Base-by-base conservation (phyloP, 2,888 invertebrate species). In the Erynnis tages region DNA sequence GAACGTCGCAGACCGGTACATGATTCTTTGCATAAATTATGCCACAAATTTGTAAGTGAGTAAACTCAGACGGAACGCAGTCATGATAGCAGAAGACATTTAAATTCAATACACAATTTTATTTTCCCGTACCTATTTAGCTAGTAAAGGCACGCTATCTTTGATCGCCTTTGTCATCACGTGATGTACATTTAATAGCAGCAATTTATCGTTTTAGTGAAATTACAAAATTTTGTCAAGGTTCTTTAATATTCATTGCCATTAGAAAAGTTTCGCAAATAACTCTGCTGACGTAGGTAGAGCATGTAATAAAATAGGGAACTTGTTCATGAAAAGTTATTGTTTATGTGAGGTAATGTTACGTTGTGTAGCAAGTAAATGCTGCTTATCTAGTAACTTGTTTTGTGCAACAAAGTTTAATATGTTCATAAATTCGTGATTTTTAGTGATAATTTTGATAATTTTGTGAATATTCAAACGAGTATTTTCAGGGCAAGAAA, bases 11-110 rank as follows among this genome's bases (percentile, higher is more conserved):
- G 71, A 56, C 73, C 77, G 87, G 87, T 86, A 88, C 87, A 83
- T 73, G 70, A 67, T 76, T 76, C 72, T 81, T 80, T 75, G 82
- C 80, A 83, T 85, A 83, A 86, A 85, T 84, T 82, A 82, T 70
- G 58, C 63, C 66, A 66, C 59, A 55, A 60, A 56, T 55, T 56
- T 57, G 53, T 54, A 45, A 53, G 29, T 23, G 38, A 30, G 29
- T 34, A 43, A 49, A 44, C 37, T 38, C 35, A 13, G 34, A 32
- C 41, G 4, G 41, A 34, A 30, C 47, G 19, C 7, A 19, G 32
- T 10, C 40, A 40, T 21, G 40, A 13, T 35, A 50, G 45, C 8
- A 44, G 52, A n/a, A 45, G 38, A 52, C 37, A 48, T 56, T 54
- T 47, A 45, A 54, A 54, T 56, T 50, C 50, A 35, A 44, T 52